Percentiles rank a stretch among this genome's conserved stretches.
Conservation (phyloP, 2,797 vertebrate genomes). For the Vireo griseus region DNA sequence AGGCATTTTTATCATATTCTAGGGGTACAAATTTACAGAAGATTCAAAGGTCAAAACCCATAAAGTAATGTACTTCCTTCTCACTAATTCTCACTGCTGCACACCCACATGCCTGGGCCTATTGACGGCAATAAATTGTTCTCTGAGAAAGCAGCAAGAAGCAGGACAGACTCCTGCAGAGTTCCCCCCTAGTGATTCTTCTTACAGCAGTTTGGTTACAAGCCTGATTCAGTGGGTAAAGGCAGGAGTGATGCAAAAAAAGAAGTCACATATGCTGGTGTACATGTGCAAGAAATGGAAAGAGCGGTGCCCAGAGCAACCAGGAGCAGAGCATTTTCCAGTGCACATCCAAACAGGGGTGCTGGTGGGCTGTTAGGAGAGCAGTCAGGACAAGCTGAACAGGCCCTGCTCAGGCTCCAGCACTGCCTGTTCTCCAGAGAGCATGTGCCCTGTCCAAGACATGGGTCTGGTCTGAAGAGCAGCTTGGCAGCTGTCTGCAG, state of each 20-base stretch:
- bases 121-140: neutral
- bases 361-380: neutral
- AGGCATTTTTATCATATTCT: neutral
- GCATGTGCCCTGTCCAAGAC: fast-evolving
- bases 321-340: neutral
- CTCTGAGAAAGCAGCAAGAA: neutral
- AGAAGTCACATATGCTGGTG: neutral
- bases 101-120: neutral
- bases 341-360: neutral
- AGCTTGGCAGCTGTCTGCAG: neutral
- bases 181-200: neutral
- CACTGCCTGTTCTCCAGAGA: neutral
- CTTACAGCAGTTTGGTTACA: neutral
- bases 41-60: neutral
- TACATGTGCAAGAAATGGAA: neutral
- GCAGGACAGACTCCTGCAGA: neutral
- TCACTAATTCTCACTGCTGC: neutral
- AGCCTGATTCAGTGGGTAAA: neutral
- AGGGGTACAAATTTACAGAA: neutral
- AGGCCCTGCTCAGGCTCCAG: neutral
- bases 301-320: neutral
- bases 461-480: neutral
- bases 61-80: neutral
- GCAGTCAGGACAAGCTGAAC: neutral
- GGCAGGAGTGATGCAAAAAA: neutral